Percentiles rank a stretch among this genome's conserved stretches.
phyloP scores from a whole-genome alignment of 1,140 invertebrate genomes.

The Drosophila ogumai region DNA sequence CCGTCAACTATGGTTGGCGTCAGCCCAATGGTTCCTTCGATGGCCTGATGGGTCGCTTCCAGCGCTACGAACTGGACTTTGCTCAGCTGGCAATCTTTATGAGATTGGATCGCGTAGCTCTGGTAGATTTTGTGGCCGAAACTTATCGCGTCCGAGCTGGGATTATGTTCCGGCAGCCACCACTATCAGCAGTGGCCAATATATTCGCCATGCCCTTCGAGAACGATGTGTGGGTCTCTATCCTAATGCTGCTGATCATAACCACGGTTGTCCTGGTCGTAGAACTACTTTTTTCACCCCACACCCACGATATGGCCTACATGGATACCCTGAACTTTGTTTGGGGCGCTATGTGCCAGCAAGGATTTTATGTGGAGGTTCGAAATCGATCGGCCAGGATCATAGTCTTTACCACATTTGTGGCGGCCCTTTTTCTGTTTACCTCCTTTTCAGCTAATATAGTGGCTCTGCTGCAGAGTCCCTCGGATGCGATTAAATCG shows the following conservation, averaged over 20 bases:
- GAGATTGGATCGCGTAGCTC: constrained; percentile 85
- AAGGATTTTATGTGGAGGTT: constrained; percentile 86
- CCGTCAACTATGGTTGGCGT: constrained; percentile 86
- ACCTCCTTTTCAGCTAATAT: constrained; percentile 88
- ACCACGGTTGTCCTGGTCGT: constrained; percentile 66
- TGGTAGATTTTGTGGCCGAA: constrained; percentile 86
- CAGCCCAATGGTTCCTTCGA: constrained; percentile 86
- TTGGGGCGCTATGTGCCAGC: constrained; percentile 87
- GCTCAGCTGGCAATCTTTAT: constrained; percentile 86
- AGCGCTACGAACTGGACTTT: constrained; percentile 86
- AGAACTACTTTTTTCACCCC: constrained; percentile 62
- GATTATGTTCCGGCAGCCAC: constrained; percentile 88
- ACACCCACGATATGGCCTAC: constrained; percentile 77
- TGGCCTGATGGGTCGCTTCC: constrained; percentile 86
- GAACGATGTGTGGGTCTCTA: constrained; percentile 87
- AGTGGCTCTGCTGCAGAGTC: constrained; percentile 87
- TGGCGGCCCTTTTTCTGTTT: constrained; percentile 86
- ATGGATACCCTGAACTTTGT: constrained; percentile 85
- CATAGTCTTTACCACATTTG: constrained; percentile 86
- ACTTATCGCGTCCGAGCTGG: constrained; percentile 85
- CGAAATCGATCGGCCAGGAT: constrained; percentile 85
- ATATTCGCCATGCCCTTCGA: constrained; percentile 89
- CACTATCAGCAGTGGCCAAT: constrained; percentile 88
- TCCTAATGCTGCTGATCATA: constrained; percentile 73
- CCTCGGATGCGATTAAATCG: constrained; percentile 86